Conservation (phyloP, 2,113 vertebrate genomes). For the Cebidichthys violaceus region DNA sequence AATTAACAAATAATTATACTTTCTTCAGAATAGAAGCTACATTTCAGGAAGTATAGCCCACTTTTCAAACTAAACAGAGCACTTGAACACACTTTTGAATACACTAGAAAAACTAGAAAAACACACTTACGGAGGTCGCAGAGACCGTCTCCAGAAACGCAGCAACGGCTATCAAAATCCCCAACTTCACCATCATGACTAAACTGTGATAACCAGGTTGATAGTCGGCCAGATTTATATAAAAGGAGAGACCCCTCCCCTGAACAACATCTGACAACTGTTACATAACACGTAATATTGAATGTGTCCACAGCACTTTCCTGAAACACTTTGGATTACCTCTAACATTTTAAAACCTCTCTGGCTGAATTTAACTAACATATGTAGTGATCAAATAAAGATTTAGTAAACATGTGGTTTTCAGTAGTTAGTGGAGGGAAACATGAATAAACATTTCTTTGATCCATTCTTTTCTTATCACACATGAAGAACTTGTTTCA, state of each 20-base stretch:
- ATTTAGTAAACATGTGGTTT: neutral
- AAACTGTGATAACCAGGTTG: constrained; percentile 14
- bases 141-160: constrained; percentile 75
- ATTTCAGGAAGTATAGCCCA: neutral
- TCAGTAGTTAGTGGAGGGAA: neutral
- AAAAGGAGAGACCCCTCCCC: constrained; percentile 34
- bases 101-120: neutral
- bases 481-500: too few species aligned
- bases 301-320: neutral
- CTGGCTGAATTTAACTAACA: neutral
- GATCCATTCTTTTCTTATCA: neutral
- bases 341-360: neutral
- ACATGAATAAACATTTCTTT: neutral
- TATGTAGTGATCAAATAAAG: neutral
- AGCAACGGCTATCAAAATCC: constrained; percentile 76
- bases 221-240: constrained; percentile 56
- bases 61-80: neutral
- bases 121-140: constrained; percentile 78
- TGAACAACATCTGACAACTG: constrained; percentile 41
- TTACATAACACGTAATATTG: constrained; percentile 39
- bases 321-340: too few species aligned
- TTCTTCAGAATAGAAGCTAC: neutral
- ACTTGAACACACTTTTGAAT: neutral
- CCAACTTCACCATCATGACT: constrained; percentile 80
- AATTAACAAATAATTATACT: neutral